Base-by-base conservation (phyloP, 2,797 vertebrate species). In the Coluber constrictor region DNA sequence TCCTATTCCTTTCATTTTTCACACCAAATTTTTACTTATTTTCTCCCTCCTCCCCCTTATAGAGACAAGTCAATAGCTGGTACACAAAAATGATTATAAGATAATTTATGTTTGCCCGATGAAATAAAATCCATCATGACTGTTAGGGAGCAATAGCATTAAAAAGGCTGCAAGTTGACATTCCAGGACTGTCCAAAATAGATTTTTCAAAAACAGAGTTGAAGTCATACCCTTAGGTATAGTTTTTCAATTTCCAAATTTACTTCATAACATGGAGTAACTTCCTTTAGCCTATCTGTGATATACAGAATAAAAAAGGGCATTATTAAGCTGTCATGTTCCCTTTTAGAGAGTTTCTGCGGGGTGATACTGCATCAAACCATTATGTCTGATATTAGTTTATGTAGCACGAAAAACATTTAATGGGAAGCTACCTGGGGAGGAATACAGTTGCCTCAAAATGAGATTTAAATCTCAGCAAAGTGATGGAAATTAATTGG, bases 111-210 rank as follows among this genome's bases (percentile, higher is more conserved):
- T 97, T 97, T 97, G 95, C 95, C 95, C 94, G 94, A 96, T 94
- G 96, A 97, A 97, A 95, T 95, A 97, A 95, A 97, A 97, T 97
- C 96, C 96, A 96, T 97, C 89, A 95, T 91, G 87, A 91, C 94
- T 97, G 96, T 97, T 94, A 94, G 95, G 96, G 87, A 93, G 70
- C 86, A 8, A 0, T 51, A 29, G 25, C 3, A 90, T 93, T 95
- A 96, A 96, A 51, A 95, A 79, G 87, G 83, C 51, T 93, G 91
- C 87, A 96, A 94, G 70, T 95, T 92, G 89, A 86, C 7, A 66
- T 95, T 94, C 90, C 55, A 95, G 94, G 92, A 92, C 92, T 96
- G 95, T 47, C 66, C 29, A 95, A 93, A 94, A 10, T 55, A n/a
- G 43, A 1, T 32, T 95, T 95, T 79, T 43, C 60, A 51, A 60